Percentiles rank a stretch among this genome's conserved stretches.
phyloP scores from a whole-genome alignment of 2,888 invertebrate species.

The Phania funesta region DNA sequence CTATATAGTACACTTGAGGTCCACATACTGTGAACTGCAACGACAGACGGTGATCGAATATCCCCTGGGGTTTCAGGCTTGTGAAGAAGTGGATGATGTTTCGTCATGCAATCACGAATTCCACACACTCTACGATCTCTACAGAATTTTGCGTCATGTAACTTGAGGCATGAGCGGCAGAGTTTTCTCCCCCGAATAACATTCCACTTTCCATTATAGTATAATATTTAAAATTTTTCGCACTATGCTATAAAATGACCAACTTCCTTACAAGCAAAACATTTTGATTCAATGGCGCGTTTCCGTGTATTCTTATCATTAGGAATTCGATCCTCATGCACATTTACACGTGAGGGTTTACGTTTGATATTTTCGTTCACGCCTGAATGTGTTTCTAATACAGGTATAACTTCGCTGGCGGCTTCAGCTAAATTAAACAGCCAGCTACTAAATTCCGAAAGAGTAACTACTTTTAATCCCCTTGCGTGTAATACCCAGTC shows the following conservation, averaged over 20 bases:
- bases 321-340: not conserved
- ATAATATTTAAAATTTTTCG: not conserved
- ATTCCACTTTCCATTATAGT: slow-evolving; percentile 13
- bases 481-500: slow-evolving; percentile 53
- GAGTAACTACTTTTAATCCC: not conserved
- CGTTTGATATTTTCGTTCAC: not conserved
- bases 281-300: not conserved
- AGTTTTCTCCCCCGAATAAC: not conserved
- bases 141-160: slow-evolving; percentile 14
- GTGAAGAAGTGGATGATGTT: slow-evolving; percentile 12
- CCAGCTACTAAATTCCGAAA: slow-evolving; percentile 50
- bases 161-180: slow-evolving; percentile 13
- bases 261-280: not conserved
- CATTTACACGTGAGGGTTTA: not conserved
- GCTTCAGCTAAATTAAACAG: slow-evolving; percentile 48
- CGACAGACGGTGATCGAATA: not conserved
- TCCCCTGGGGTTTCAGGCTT: not conserved
- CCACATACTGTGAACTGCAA: slow-evolving; percentile 11
- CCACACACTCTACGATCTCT: slow-evolving; percentile 12
- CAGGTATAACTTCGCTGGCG: not conserved
- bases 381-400: not conserved
- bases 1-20: slow-evolving; percentile 32
- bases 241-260: slow-evolving; percentile 26
- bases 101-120: not conserved
- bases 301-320: not conserved